Evolutionary conservation across 1,140 invertebrate genomes (phyloP), one percentile per base, ranked within the genome.

Genomic region (Popillia japonica): DNA sequence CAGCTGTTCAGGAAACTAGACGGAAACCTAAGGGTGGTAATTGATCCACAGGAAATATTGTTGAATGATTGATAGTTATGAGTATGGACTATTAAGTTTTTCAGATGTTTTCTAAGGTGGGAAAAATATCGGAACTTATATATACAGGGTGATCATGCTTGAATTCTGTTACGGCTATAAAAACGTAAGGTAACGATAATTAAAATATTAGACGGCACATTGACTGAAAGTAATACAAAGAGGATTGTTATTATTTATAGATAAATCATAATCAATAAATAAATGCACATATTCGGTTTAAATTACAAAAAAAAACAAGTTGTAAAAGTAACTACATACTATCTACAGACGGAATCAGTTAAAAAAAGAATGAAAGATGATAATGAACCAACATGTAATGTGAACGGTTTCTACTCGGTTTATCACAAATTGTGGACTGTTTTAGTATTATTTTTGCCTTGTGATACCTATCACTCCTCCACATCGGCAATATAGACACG

Each of bases 1-100:
- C 92, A 14, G 92, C 92, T 20, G 92, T 93, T 0, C 92, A 93
- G 80, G 92, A 93, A 85, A 93, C 91, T 0, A 86, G 92, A 44
- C 84, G 86, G 23, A 86, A 88, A 81, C 87, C 86, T 0, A 86
- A 86, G 72, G 77, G 83, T 34, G 81, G 83, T 23, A 84, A 84
- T 83, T 85, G 83, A 84, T 80, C 55, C 59, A 77, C 2, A 68
- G 61, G 61, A 23, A 68, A 2, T 22, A 23, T 68, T 9, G 61
- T 68, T 23, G 61, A 68, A 68, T 68, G 61, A 68, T 34, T 68
- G 22, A 68, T 68, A 34, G 27, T 68, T 6, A 68, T 68, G 61
- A 68, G 61, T 20, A 34, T 68, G 61, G 61, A 68, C 20, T 68
- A 27, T 68, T 68, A 22, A 68, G 22, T 68, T 23, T 68, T 68